phyloP scores from a whole-genome alignment of 2,888 invertebrate species.

The Tetanocera ferruginea region DNA sequence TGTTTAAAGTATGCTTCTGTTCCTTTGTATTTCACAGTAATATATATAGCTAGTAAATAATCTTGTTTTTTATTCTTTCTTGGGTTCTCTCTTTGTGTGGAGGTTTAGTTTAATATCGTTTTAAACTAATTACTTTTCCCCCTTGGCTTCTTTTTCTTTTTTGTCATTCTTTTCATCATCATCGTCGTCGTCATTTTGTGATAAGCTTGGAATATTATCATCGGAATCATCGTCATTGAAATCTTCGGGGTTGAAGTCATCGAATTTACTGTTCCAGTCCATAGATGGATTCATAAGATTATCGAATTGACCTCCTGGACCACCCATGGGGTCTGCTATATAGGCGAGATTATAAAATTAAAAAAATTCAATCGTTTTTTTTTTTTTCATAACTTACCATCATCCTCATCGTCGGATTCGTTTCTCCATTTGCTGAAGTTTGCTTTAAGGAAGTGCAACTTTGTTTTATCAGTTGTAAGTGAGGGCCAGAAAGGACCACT shows the following conservation, averaged over 20 bases:
- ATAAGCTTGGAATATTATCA: constrained; percentile 72
- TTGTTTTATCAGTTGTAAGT: constrained; percentile 87
- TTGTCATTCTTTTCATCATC: constrained; percentile 60
- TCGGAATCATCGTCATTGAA: constrained; percentile 81
- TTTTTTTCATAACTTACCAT: constrained; percentile 59
- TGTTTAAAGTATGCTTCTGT: neutral
- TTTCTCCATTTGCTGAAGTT: constrained; percentile 99
- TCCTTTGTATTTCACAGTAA: constrained; percentile 19
- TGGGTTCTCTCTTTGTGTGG: constrained; percentile 26
- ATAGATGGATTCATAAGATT: constrained; percentile 53
- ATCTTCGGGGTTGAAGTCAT: constrained; percentile 77
- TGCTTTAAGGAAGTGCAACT: constrained; percentile 95
- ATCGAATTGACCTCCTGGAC: constrained; percentile 48
- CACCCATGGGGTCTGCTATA: constrained; percentile 50
- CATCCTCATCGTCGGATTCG: constrained; percentile 91
- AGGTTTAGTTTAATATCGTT: constrained; percentile 43
- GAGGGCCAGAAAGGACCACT: constrained; percentile 89
- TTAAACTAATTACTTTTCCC: constrained; percentile 47
- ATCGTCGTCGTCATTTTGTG: constrained; percentile 64
- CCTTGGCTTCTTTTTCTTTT: constrained; percentile 54
- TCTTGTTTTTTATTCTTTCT: constrained; percentile 27
- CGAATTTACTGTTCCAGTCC: constrained; percentile 71
- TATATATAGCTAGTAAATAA: constrained; percentile 29
- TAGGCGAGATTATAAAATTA: constrained; percentile 11
- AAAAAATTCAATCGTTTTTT: neutral